phyloP scores from a whole-genome alignment of 1,140 invertebrate species.

The Psix sp. region DNA sequence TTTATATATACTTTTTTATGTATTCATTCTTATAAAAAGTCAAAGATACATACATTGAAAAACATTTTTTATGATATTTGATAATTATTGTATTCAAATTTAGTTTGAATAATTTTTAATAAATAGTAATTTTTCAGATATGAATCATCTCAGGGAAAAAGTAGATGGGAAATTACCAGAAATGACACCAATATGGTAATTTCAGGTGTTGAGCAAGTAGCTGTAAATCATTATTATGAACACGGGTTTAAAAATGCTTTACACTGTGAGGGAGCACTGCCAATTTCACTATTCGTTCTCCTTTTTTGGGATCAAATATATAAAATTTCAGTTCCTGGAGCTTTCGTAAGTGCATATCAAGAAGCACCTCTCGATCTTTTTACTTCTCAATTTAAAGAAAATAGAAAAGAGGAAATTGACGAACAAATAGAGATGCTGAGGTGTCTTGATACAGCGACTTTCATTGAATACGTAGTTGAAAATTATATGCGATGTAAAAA shows the following conservation, averaged over 20 bases:
- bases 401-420: slow-evolving; percentile 79
- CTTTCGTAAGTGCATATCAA: slow-evolving; percentile 83
- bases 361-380: slow-evolving; percentile 83
- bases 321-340: slow-evolving; percentile 79
- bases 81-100: too few relatives aligned
- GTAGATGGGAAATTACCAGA: slow-evolving; percentile 59
- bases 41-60: too few relatives aligned
- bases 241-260: slow-evolving; percentile 71
- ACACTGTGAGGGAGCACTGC: slow-evolving; percentile 84
- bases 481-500: slow-evolving; percentile 72
- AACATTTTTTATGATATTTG: too few relatives aligned
- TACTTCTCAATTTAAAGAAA: slow-evolving; percentile 80
- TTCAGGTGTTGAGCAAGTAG: slow-evolving; percentile 65
- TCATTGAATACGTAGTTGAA: slow-evolving; percentile 68
- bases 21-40: too few relatives aligned
- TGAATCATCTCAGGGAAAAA: slow-evolving; percentile 55
- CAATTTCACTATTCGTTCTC: slow-evolving; percentile 81
- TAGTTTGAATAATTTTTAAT: too few relatives aligned
- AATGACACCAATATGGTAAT: slow-evolving; percentile 43
- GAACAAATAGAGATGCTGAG: slow-evolving; percentile 75
- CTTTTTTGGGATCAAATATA: slow-evolving; percentile 89
- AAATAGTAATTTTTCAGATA: slow-evolving; percentile 37
- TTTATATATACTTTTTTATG: too few relatives aligned
- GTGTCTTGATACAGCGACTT: slow-evolving; percentile 49
- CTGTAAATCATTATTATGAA: slow-evolving; percentile 60